Evolutionary conservation across 1,140 invertebrate species (phyloP), one percentile per base, ranked within the genome.

Genomic region (Drosophila ironensis): DNA sequence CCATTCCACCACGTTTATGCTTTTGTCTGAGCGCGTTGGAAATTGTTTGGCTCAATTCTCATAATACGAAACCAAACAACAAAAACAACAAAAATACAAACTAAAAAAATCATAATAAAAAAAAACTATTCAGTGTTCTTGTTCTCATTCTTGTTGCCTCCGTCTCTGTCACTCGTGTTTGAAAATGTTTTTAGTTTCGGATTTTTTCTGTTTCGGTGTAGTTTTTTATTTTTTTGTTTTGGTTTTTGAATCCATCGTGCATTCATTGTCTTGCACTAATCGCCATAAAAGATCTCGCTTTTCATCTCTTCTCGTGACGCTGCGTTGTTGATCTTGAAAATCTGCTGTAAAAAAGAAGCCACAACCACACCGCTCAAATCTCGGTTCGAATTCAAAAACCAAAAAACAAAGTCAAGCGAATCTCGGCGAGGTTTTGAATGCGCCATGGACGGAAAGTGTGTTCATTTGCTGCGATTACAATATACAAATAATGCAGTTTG

Each of bases 261-360:
- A 86, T 72, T 86, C 80, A 86, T 86, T 86, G 80, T 86, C 75
- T 71, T 70, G 50, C 56, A 45, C 74, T 80, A 86, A 86, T 86
- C 80, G 74, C 52, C 51, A 72, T 64, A 71, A 68, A 80, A 87
- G 71, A 86, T 86, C 81, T 81, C 77, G 77, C 77, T 86, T 86
- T 86, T 87, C 80, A 86, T 86, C 67, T 72, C 59, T 75, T 86
- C 37, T 60, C 80, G 80, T 86, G 80, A 86, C 80, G 80, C 52
- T 86, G 71, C 80, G 73, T 84, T 80, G 80, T 86, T 86, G 80
- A 86, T 86, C 80, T 86, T 86, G 80, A 86, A 86, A 72, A 80
- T 80, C 68, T 76, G 33, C 48, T 63, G 33, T 45, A 66, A 67
- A 16, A 60, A 28, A 61, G 28, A 66, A 63, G 19, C 50, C 45